phyloP scores from a whole-genome alignment of 2,113 vertebrate species.

The Spheniscus mendiculus region DNA sequence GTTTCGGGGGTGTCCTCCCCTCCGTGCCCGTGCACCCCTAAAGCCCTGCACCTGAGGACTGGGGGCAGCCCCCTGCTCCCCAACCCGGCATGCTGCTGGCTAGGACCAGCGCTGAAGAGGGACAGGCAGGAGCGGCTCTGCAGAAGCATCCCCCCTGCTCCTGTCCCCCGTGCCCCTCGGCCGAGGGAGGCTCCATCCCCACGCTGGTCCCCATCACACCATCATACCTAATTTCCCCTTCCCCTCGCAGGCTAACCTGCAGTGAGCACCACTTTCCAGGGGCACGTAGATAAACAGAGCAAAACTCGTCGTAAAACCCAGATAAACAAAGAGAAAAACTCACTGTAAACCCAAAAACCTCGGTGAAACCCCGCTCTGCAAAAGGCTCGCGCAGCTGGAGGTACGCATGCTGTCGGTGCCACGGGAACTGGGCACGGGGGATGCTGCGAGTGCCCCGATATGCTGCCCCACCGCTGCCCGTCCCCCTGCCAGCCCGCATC shows the following conservation, averaged over 20 bases:
- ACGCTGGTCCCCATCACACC: not conserved
- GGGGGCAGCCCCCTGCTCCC: not conserved
- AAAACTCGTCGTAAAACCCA: not conserved
- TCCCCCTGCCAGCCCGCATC: not conserved
- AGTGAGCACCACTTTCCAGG: not conserved
- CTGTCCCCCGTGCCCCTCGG: rapidly evolving
- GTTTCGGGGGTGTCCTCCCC: not conserved
- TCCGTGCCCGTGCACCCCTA: rapidly evolving
- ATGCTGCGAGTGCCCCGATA: rapidly evolving
- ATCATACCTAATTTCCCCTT: not conserved
- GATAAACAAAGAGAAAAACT: not conserved
- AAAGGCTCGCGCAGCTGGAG: not conserved
- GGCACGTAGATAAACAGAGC: not conserved
- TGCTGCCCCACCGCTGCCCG: rapidly evolving
- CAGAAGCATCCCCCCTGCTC: not conserved
- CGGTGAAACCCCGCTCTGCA: rapidly evolving
- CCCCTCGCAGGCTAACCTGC: not conserved
- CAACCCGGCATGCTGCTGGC: rapidly evolving
- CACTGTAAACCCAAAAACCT: not conserved
- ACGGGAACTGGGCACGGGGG: rapidly evolving
- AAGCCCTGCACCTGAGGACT: not conserved
- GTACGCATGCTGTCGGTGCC: rapidly evolving
- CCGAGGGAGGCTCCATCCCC: not conserved
- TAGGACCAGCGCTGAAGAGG: not conserved
- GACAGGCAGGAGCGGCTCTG: not conserved